Evolutionary conservation across 1,140 invertebrate genomes (phyloP).

Genomic region (Holotrichia oblita): DNA sequence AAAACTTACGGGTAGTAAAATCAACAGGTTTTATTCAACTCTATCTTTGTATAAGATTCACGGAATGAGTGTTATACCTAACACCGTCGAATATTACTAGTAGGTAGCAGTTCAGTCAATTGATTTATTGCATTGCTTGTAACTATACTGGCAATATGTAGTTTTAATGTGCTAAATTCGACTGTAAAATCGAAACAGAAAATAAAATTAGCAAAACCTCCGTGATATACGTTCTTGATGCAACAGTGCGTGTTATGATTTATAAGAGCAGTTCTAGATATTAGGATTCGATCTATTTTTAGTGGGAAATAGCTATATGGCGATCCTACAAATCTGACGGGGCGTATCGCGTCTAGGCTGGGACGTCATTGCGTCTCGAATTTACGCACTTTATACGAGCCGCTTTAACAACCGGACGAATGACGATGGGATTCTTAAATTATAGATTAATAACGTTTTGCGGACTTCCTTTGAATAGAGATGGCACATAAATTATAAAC

Average conservation of each 20-base stretch:
- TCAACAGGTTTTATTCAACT: no score
- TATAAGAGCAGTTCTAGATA: background rate
- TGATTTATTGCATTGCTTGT: no score
- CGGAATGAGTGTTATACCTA: no score
- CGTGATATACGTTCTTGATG: background rate
- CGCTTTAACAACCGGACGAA: slow-evolving; percentile 1
- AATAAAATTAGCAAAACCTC: no score
- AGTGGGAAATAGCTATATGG: background rate
- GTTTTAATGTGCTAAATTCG: no score
- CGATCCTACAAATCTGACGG: background rate
- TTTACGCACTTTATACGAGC: background rate
- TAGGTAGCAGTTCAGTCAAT: no score
- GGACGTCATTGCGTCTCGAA: background rate
- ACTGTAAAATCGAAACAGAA: no score
- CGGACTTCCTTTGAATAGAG: slow-evolving; percentile 30
- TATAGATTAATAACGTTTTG: slow-evolving; percentile 35
- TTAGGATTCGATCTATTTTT: slow-evolving; percentile 6
- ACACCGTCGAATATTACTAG: no score
- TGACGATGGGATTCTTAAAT: background rate
- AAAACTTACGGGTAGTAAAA: no score
- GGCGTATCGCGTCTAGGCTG: background rate
- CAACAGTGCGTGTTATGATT: slow-evolving; percentile 14
- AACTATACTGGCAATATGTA: no score
- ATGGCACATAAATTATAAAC: slow-evolving; percentile 30
- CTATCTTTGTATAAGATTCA: no score